phyloP scores from a whole-genome alignment of 2,113 vertebrate species.

The Xyrauchen texanus region DNA sequence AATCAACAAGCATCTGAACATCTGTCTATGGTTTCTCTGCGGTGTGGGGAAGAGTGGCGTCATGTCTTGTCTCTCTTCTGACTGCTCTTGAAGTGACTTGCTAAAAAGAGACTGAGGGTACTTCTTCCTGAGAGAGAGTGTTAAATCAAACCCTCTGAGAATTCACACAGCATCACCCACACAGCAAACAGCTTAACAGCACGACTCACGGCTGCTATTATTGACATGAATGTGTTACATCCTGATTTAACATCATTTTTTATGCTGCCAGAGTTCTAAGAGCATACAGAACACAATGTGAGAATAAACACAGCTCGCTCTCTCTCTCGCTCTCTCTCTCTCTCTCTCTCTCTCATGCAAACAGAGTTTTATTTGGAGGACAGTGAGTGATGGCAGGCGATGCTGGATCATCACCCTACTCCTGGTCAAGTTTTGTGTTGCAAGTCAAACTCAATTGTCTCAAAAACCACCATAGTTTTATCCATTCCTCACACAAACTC shows the following conservation, averaged over 20 bases:
- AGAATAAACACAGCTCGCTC: conserved; percentile 63
- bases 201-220: conserved; percentile 76
- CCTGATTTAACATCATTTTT: conserved; percentile 63
- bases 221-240: conserved; percentile 65
- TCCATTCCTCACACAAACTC: background rate
- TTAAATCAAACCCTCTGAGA: conserved; percentile 30
- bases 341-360: background rate
- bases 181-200: conserved; percentile 58
- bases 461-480: background rate
- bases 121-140: conserved; percentile 43
- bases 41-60: background rate
- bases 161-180: conserved; percentile 66
- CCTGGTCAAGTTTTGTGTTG: background rate
- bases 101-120: conserved; percentile 40
- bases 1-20: conserved; percentile 4
- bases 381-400: background rate
- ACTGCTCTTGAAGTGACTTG: conserved; percentile 40
- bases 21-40: background rate
- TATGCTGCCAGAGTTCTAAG: conserved; percentile 68
- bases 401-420: background rate
- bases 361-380: conserved; percentile 9
- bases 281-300: conserved; percentile 39
- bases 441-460: background rate
- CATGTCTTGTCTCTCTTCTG: background rate
- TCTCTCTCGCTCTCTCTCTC: conserved; percentile 9